Evolutionary conservation across 2,797 vertebrate genomes (phyloP).

Genomic region (Neopelma chrysocephalum): DNA sequence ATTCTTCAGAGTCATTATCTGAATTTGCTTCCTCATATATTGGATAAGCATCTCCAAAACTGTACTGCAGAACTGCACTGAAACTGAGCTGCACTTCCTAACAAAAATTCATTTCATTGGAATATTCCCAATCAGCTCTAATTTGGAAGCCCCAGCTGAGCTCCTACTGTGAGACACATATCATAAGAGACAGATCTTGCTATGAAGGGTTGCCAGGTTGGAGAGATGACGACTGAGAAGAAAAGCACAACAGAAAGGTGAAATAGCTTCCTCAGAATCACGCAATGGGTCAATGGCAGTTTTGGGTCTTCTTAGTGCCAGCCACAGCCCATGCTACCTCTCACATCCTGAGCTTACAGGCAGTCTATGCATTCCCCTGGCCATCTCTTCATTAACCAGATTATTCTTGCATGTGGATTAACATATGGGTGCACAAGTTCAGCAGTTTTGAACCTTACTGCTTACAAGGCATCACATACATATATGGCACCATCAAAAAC

Average conservation of each 20-base stretch:
- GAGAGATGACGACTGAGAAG: neutral
- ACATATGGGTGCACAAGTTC: neutral
- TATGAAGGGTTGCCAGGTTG: conserved; percentile 8
- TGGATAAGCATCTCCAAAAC: neutral
- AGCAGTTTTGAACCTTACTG: neutral
- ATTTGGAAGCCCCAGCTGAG: conserved; percentile 35
- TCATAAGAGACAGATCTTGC: conserved; percentile 40
- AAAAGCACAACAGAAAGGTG: conserved; percentile 40
- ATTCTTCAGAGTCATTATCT: neutral
- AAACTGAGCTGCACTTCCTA: neutral
- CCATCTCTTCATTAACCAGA: neutral
- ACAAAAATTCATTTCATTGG: neutral
- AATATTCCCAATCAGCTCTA: conserved; percentile 23
- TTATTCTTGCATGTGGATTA: neutral
- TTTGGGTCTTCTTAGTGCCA: neutral
- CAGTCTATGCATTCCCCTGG: neutral
- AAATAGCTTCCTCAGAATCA: conserved; percentile 5
- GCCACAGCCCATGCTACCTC: neutral
- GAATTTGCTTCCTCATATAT: neutral
- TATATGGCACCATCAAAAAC: neutral
- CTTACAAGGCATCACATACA: neutral
- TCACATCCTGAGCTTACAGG: neutral
- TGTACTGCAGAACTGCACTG: neutral
- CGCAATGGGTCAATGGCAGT: neutral
- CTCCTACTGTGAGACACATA: conserved; percentile 18